These are phyloP conservation scores for Arenicola marina DNA, from an alignment of 2,888 invertebrate genomes.

Conservation along the genomic window DNA sequence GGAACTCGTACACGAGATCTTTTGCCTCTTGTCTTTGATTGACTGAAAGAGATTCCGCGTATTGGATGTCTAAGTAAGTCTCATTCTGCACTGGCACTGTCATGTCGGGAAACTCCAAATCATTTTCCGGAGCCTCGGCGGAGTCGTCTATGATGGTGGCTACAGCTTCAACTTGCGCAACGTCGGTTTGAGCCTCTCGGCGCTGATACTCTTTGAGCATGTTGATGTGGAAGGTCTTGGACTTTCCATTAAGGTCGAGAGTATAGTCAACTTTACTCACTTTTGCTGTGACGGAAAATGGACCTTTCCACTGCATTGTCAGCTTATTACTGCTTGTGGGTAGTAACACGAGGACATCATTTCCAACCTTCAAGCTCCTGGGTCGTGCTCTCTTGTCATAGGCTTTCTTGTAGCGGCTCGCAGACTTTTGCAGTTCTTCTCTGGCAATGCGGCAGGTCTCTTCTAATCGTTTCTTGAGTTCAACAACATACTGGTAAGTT, in stretches of 20 bases:
- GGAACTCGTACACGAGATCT: no score
- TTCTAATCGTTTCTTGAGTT: neutral
- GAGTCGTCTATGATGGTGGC: neutral
- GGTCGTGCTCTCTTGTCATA: conserved; percentile 3
- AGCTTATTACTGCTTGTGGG: neutral
- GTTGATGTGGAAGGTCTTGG: conserved; percentile 1
- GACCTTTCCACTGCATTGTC: conserved; percentile 3
- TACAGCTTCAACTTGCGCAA: neutral
- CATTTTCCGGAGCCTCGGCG: neutral
- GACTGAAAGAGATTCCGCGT: no score
- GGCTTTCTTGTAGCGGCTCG: neutral
- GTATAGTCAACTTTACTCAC: neutral
- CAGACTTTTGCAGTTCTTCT: neutral
- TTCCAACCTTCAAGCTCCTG: neutral
- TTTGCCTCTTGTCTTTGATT: no score
- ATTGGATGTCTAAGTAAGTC: no score
- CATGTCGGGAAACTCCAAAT: no score
- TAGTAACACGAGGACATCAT: neutral
- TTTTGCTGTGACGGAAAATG: neutral
- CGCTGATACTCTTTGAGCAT: conserved; percentile 5
- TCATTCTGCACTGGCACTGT: no score
- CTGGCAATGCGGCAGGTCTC: neutral
- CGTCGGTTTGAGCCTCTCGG: neutral
- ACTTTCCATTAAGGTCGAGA: neutral
- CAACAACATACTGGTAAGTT: neutral